These are phyloP conservation scores for Larimichthys polyactis DNA, from an alignment of 2,113 vertebrate genomes.

Conservation along the genomic window DNA sequence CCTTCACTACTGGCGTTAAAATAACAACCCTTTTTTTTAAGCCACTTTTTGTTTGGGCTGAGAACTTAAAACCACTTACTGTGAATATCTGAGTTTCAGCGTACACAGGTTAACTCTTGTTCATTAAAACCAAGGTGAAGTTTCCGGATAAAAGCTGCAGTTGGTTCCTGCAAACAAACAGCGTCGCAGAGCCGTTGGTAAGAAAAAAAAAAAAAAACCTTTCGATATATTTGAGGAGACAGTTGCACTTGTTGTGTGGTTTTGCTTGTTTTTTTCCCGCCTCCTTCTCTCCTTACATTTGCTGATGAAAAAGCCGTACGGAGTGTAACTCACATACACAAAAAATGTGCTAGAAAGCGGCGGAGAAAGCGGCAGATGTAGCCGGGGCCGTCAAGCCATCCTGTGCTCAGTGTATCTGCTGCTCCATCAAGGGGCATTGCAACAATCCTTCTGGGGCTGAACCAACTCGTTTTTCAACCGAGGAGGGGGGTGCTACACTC, in stretches of 20 bases:
- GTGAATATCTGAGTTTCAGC: not conserved
- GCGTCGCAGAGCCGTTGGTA: constrained; percentile 61
- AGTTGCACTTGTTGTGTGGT: constrained; percentile 36
- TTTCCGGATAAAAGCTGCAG: constrained; percentile 71
- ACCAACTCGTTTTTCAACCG: constrained; percentile 54
- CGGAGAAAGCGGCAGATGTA: not conserved
- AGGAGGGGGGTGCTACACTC: constrained; percentile 14
- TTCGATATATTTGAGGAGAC: constrained; percentile 42
- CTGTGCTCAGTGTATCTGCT: constrained; percentile 57
- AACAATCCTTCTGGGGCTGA: constrained; percentile 73
- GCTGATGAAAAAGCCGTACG: not conserved
- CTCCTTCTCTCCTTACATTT: not conserved
- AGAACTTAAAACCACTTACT: constrained; percentile 31
- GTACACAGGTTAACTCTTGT: not conserved
- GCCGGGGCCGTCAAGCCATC: not conserved
- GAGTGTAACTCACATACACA: not conserved
- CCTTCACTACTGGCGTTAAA: constrained; percentile 60
- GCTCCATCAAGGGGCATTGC: constrained; percentile 68
- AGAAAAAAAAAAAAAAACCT: constrained; percentile 8
- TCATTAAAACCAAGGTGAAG: constrained; percentile 54
- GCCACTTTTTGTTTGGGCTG: not conserved
- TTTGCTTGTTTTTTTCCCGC: constrained; percentile 1
- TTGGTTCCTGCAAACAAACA: constrained; percentile 60
- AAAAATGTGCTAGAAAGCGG: constrained; percentile 13
- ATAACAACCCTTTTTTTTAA: not conserved